Conservation (phyloP, 1,140 invertebrate genomes). For the Cardiocondyla obscurior region DNA sequence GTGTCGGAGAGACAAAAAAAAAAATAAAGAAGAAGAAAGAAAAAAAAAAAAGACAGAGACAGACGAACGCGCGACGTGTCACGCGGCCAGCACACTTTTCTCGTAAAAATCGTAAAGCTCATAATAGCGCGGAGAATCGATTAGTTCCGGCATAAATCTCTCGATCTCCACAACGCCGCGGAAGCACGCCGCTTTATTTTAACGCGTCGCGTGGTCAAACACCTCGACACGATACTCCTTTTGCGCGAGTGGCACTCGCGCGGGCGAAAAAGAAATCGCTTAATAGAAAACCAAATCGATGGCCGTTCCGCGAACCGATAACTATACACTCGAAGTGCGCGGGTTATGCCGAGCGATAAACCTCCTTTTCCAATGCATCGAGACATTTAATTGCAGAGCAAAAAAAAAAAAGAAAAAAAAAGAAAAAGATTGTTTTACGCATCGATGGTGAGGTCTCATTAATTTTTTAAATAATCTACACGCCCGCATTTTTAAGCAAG, state of each 20-base stretch:
- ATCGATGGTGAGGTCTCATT: neutral
- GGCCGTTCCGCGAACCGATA: conserved; percentile 11
- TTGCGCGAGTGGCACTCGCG: neutral
- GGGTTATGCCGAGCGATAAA: conserved; percentile 28
- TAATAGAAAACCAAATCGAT: conserved; percentile 18
- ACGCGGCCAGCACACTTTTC: conserved; percentile 12
- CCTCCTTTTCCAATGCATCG: neutral
- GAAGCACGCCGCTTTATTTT: conserved; percentile 4
- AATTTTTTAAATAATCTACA: neutral
- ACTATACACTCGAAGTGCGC: neutral
- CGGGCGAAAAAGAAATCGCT: neutral
- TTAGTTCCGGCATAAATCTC: conserved; percentile 48
- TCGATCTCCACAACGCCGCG: conserved; percentile 30
- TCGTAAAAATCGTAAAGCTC: conserved; percentile 31
- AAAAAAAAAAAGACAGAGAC: neutral
- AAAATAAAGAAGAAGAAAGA: neutral
- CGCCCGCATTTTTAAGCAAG: neutral
- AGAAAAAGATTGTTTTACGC: neutral
- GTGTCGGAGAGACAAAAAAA: neutral
- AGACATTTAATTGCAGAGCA: conserved; percentile 14
- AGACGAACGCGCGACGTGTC: neutral
- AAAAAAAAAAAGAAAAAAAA: neutral
- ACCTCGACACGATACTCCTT: neutral
- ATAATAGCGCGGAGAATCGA: conserved; percentile 33
- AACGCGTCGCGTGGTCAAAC: neutral